Base-by-base conservation (phyloP, 2,113 vertebrate genomes). In the Nothoprocta pentlandii region DNA sequence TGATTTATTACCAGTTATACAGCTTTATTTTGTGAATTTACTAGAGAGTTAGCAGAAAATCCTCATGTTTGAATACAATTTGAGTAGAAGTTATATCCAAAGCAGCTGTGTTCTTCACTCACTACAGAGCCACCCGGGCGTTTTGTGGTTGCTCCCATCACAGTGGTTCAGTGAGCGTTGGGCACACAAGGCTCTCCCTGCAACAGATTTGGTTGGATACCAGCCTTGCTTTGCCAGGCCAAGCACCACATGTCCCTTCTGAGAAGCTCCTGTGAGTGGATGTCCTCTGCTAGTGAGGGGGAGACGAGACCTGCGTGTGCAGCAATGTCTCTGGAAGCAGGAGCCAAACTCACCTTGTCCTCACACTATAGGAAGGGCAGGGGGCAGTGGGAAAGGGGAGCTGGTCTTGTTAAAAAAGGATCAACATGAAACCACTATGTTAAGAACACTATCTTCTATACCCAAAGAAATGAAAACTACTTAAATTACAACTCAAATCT, bases 51-150 rank as follows among this genome's bases (percentile, higher is more conserved):
- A 90, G 68, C 56, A 92, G 56, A 96, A 88, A 94, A 93, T 78
- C 30, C 26, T 83, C 3, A 62, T 42, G 69, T 74, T 90, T 87
- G 44, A 95, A 87, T 44, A 89, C 54, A 91, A 63, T 80, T 90
- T 62, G 59, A 89, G 67, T 82, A 44, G 71, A 90, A 96, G 90
- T 94, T 53, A 77, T 80, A 95, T 63, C 78, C 86, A 82, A 94
- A 85, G 58, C 67, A 95, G 66, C 73, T 85, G 87, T 20, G 6
- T 95, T 96, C 66, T 86, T 92, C 71, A 80, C 49, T 93, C 46
- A 87, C 87, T 74, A 77, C 85, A 86, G 77, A 94, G 83, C 83
- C 74, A 80, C 82, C 63, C 59, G 3, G 77, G 78, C 80, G 42
- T 74, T 91, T 76, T 89, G 92, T 82, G 87, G 70, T 87, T 95